Evolutionary conservation across 2,113 vertebrate genomes (phyloP), one percentile per base, ranked within the genome.

Genomic region (Colinus virginianus): DNA sequence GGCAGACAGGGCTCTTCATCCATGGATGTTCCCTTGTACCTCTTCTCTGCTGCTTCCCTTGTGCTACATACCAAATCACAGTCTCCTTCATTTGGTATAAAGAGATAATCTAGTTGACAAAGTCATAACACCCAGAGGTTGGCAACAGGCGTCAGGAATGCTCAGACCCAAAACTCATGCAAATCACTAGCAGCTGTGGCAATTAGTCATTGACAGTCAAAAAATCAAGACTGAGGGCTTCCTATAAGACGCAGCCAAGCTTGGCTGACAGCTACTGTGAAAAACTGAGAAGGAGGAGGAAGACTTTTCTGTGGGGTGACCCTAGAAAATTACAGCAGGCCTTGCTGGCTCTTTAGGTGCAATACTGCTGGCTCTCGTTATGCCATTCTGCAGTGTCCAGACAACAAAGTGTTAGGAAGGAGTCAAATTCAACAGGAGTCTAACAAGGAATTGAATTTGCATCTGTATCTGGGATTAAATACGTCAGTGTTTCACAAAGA

Each of bases 231-330:
- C 42, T 22, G 21, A 34, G 36, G 21, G 13, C 15, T 82, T 84
- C 70, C 71, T 87, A 32, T 75, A 90, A 69, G 20, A 61, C 30
- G 46, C 7, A 38, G 20, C 9, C 23, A 62, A 59, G 11, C 2
- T 1, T 75, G 38, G 62, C 42, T 74, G 84, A 18, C 42, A 61
- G 66, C 45, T 36, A 9, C 25, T 63, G n/a, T 22, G 36, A 78
- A 19, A 74, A 3, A 14, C 58, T 62, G 84, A n/a, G 18, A 78
- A 74, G 12, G 36, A 58, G 1, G 0, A 2, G 7, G 11, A 56
- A 81, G 22, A 0, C 1, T n/a, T 30, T 82, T 83, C 51, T 21
- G 23, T 19, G 23, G 14, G 1, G 1, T 63, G 23, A 72, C 14
- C 22, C 11, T 17, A 43, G 62, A 63, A 84, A 61, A 77, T 12